These are phyloP conservation scores for Hoplodrina blanda DNA, from an alignment of 2,888 invertebrate species.

Conservation along the genomic window DNA sequence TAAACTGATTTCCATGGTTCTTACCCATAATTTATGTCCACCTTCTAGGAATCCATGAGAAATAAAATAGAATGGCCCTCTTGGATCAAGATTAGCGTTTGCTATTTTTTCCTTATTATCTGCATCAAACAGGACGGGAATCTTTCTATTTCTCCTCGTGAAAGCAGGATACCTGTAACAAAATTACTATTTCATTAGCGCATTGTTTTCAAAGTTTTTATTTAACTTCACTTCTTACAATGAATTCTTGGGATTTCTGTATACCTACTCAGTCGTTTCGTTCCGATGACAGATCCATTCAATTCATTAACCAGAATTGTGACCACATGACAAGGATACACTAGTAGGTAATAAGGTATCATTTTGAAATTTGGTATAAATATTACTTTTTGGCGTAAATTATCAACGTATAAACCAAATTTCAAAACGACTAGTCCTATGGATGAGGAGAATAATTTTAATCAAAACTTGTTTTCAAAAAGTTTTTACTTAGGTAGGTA, in stretches of 20 bases:
- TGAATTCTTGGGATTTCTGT: no score
- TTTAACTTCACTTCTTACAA: no score
- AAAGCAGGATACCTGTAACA: conserved; percentile 87
- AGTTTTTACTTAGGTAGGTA: background rate
- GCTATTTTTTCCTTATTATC: conserved; percentile 92
- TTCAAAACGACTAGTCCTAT: background rate
- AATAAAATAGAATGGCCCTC: conserved; percentile 93
- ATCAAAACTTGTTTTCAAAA: conserved; percentile 15
- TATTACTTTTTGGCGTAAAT: no score
- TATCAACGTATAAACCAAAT: no score
- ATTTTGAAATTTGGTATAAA: no score
- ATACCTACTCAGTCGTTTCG: no score
- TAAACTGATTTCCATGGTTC: conserved; percentile 16
- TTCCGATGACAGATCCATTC: no score
- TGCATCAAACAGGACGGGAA: conserved; percentile 92
- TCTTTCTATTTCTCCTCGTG: conserved; percentile 90
- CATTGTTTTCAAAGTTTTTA: background rate
- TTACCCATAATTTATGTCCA: conserved; percentile 95
- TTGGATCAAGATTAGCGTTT: conserved; percentile 91
- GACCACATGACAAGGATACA: no score
- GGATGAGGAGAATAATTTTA: no score
- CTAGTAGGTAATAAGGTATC: no score
- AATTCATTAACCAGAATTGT: no score
- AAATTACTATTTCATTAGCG: background rate
- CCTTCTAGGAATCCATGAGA: conserved; percentile 97